Evolutionary conservation across 2,797 vertebrate genomes (phyloP).

Genomic region (Galaxias olidus): DNA sequence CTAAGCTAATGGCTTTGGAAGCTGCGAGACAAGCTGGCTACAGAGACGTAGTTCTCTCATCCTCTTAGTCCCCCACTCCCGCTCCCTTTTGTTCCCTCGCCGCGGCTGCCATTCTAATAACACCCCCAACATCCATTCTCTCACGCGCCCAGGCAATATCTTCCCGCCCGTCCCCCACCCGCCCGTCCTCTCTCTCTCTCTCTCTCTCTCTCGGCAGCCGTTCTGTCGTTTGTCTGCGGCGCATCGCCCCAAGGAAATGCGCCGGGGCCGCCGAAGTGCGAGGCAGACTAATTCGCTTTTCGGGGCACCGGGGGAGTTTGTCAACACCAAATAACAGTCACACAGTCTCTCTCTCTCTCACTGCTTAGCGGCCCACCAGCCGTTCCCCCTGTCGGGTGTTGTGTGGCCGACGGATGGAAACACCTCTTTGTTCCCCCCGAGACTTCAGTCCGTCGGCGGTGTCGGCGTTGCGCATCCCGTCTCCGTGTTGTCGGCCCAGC

Average conservation of each 20-base stretch:
- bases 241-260: constrained; percentile 45
- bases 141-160: constrained; percentile 60
- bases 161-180: constrained; percentile 41
- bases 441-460: constrained; percentile 33
- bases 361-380: constrained; percentile 39
- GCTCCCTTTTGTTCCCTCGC: constrained; percentile 7
- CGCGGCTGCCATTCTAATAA: constrained; percentile 49
- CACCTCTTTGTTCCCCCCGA: constrained; percentile 48
- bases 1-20: constrained; percentile 52
- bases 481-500: constrained; percentile 34
- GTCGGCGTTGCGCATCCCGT: too few relatives aligned
- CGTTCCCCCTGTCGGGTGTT: constrained; percentile 3
- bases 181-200: constrained; percentile 40
- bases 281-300: constrained; percentile 67
- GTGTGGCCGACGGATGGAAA: constrained; percentile 41
- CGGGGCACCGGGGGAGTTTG: constrained; percentile 61
- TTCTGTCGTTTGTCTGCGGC: constrained; percentile 20
- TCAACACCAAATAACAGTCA: constrained; percentile 62
- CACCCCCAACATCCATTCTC: constrained; percentile 51
- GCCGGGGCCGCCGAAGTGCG: constrained; percentile 28
- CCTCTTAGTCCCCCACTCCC: neutral
- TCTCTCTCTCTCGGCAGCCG: constrained; percentile 46
- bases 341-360: constrained; percentile 47
- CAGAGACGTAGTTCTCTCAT: constrained; percentile 27
- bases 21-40: constrained; percentile 56